phyloP scores from a whole-genome alignment of 2,797 vertebrate genomes.

The Setipinna tenuifilis region DNA sequence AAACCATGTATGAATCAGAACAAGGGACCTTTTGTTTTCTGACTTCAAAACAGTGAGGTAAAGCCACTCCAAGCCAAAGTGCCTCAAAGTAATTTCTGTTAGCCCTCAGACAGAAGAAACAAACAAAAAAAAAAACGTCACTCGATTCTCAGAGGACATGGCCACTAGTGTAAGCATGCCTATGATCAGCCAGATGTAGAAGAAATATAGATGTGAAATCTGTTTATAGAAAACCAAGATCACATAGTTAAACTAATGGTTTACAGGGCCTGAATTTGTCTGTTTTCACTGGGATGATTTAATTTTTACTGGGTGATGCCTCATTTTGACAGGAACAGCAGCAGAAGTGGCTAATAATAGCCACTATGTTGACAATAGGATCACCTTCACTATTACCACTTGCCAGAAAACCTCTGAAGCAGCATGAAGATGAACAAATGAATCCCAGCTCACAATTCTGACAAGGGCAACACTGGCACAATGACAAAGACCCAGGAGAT shows the following conservation, averaged over 20 bases:
- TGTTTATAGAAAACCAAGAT: too few species aligned
- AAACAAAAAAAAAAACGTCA: not conserved
- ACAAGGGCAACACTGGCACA: slow-evolving; percentile 8
- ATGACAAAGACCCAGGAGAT: not conserved
- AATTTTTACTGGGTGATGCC: too few species aligned
- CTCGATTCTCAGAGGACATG: not conserved
- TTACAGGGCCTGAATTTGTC: too few species aligned
- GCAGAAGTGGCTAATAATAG: too few species aligned
- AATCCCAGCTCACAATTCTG: not conserved
- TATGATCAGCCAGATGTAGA: too few species aligned
- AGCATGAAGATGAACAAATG: not conserved
- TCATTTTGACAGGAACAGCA: too few species aligned
- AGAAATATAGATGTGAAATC: too few species aligned
- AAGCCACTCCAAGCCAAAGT: slow-evolving; percentile 23
- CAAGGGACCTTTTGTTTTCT: not conserved
- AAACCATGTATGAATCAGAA: not conserved
- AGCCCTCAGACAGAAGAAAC: not conserved
- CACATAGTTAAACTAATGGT: too few species aligned
- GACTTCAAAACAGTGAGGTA: not conserved
- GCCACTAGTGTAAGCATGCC: not conserved
- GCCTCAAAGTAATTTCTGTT: not conserved
- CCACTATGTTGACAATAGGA: too few species aligned
- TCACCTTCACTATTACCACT: not conserved
- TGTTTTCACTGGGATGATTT: too few species aligned
- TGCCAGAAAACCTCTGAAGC: not conserved